Evolutionary conservation across 2,888 invertebrate species (phyloP).

Genomic region (Hypena proboscidalis): DNA sequence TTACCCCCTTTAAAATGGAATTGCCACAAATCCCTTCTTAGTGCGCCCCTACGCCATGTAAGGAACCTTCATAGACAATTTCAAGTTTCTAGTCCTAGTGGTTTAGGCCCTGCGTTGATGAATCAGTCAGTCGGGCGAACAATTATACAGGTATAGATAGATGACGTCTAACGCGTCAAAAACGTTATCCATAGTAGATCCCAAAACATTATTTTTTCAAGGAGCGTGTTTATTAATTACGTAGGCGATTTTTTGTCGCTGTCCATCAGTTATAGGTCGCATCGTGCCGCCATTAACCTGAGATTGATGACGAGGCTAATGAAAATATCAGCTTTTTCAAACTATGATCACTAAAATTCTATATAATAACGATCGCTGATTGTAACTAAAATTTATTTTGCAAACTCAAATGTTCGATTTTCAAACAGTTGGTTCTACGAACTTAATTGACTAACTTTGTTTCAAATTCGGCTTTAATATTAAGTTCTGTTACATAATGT

Average conservation of each 20-base stretch:
- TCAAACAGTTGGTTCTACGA: constrained; percentile 2
- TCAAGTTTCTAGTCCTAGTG: too few relatives aligned
- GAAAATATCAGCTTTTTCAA: constrained; percentile 53
- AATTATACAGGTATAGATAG: background rate
- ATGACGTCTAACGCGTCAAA: constrained; percentile 6
- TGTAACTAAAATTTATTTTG: constrained; percentile 21
- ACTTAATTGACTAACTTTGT: constrained; percentile 14
- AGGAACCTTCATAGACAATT: too few relatives aligned
- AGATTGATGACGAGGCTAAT: constrained; percentile 67
- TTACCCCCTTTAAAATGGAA: too few relatives aligned
- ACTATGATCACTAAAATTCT: constrained; percentile 21
- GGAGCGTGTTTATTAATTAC: constrained; percentile 70
- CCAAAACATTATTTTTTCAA: constrained; percentile 42
- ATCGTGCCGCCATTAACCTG: constrained; percentile 61
- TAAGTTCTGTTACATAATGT: background rate
- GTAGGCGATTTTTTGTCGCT: constrained; percentile 72
- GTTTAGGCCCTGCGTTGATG: too few relatives aligned
- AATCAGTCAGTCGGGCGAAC: too few relatives aligned
- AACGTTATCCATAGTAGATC: constrained; percentile 31
- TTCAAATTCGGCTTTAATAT: constrained; percentile 10
- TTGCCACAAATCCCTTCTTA: too few relatives aligned
- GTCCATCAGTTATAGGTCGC: constrained; percentile 77
- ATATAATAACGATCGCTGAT: constrained; percentile 18
- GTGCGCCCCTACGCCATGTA: too few relatives aligned
- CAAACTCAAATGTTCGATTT: constrained; percentile 15